phyloP scores from a whole-genome alignment of 2,113 vertebrate species.

The Pygoscelis antarcticus region DNA sequence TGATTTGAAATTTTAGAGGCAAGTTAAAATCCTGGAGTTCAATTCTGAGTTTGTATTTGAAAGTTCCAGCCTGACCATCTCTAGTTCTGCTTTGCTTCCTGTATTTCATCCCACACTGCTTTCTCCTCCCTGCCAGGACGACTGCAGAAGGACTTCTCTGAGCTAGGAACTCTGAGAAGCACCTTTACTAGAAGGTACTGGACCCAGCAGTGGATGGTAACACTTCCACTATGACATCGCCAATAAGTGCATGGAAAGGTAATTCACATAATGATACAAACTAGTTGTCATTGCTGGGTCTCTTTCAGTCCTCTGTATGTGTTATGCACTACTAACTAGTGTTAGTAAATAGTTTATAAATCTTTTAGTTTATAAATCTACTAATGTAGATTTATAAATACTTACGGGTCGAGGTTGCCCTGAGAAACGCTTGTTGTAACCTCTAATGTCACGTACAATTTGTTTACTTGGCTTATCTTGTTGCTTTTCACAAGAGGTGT shows the following conservation, averaged over 20 bases:
- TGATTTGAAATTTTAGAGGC: neutral
- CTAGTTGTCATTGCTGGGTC: neutral
- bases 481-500: slow-evolving; percentile 33
- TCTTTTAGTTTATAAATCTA: no score
- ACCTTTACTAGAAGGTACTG: neutral
- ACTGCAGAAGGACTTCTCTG: neutral
- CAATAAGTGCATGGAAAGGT: neutral
- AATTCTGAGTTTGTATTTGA: neutral
- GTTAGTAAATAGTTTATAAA: neutral
- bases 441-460: slow-evolving; percentile 72
- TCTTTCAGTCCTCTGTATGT: neutral
- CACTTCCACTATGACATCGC: neutral
- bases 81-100: neutral
- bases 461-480: slow-evolving; percentile 42
- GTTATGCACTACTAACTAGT: neutral
- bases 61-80: neutral
- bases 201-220: neutral
- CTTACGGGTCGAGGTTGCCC: slow-evolving; percentile 77
- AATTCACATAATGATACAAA: neutral
- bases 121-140: neutral
- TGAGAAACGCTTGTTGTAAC: slow-evolving; percentile 85
- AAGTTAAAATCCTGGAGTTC: neutral
- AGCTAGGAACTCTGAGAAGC: neutral
- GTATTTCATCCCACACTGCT: neutral
- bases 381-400: neutral